Evolutionary conservation across 2,888 invertebrate genomes (phyloP), one percentile per base, ranked within the genome.

Genomic region (Dendrolimus houi): DNA sequence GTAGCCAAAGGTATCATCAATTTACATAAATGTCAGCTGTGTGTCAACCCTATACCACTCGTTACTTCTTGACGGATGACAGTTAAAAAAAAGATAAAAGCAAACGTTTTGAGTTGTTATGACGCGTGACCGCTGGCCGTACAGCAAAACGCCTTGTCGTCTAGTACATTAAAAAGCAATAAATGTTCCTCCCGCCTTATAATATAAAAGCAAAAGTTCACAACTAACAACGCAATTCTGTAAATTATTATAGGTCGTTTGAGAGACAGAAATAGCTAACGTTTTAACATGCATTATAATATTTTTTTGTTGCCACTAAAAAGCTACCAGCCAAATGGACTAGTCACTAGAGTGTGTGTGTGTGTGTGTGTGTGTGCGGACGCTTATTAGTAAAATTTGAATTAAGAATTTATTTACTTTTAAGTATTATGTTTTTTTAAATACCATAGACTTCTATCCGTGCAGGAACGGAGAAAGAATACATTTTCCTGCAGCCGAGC

Each of bases 121-220:
- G 78, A 79, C 76, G 78, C 74, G 81, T 77, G 75, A 73, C 77
- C 67, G 69, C 65, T 70, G 72, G 70, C 74, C 73, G 72, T 72
- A 75, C 67, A 69, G 74, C 71, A 70, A 72, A 70, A 67, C 62
- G 69, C 65, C 77, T 72, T 83, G 82, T 83, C 82, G 74, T 72
- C 78, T 75, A 73, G 64, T 75, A 76, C 81, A 83, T 86, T 86
- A 84, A 85, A 83, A 81, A 79, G 73, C 77, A 60, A 83, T 84
- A 83, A 83, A 83, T 70, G 75, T 79, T 77, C 70, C 57, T 77
- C 70, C 57, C 67, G 63, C 71, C 71, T 67, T 70, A 63, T 56
- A 71, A 69, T 69, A 67, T 71, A 65, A 71, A 72, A 72, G 68
- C 64, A 64, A 65, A 64, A 59, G 66, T 68, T 65, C 65, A 59